These are phyloP conservation scores for Spongilla lacustris DNA, from an alignment of 37 sponge, comb jelly and placozoan genomes.

Conservation along the genomic window DNA sequence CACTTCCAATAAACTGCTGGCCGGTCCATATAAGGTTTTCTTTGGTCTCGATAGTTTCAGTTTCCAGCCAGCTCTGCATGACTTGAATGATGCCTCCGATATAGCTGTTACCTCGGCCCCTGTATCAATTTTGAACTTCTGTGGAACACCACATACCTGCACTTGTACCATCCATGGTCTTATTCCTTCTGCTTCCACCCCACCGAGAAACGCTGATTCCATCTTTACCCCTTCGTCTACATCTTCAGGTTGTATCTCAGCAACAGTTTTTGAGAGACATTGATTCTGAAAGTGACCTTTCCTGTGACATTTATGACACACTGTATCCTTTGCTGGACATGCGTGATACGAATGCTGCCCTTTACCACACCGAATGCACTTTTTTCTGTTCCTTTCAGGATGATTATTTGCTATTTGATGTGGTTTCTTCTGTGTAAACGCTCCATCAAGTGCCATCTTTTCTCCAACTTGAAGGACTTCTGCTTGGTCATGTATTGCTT, in stretches of 20 bases:
- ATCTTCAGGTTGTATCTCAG: neutral
- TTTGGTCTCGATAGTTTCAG: too few relatives aligned
- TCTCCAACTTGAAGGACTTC: too few relatives aligned
- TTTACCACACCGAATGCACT: too few relatives aligned
- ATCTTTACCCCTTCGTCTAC: neutral
- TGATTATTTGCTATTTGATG: too few relatives aligned
- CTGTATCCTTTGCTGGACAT: neutral
- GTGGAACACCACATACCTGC: neutral
- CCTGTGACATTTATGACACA: slow-evolving; percentile 1
- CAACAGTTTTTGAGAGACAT: neutral
- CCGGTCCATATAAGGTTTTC: slow-evolving; percentile 24
- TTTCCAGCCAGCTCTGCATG: too few relatives aligned
- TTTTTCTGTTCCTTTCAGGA: neutral
- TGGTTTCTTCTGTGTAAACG: too few relatives aligned
- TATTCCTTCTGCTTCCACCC: too few relatives aligned
- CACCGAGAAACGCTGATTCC: neutral
- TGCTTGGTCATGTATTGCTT: slow-evolving; percentile 3
- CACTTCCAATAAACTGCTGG: neutral
- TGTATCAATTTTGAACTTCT: slow-evolving; percentile 4
- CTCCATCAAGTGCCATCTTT: too few relatives aligned
- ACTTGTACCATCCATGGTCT: too few relatives aligned
- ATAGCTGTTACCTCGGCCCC: slow-evolving; percentile 2
- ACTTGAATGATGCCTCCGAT: neutral
- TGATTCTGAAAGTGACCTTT: slow-evolving; percentile 2
- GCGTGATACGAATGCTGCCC: neutral